phyloP scores from a whole-genome alignment of 2,888 invertebrate genomes.

The Chrysolina oricalcia region DNA sequence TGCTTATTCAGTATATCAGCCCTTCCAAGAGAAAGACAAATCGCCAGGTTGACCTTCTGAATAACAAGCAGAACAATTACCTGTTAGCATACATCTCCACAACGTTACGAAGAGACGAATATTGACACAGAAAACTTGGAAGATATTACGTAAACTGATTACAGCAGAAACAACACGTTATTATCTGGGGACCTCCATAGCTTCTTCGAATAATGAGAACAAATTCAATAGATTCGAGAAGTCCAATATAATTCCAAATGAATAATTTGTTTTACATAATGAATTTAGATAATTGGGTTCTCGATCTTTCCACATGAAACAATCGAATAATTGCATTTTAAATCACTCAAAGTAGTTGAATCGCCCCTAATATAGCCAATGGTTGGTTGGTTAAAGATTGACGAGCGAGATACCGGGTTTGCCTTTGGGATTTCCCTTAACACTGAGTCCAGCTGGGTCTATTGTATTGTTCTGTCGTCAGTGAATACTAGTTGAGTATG shows the following conservation, averaged over 20 bases:
- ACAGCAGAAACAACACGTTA: not conserved
- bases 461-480: too few species aligned
- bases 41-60: not conserved
- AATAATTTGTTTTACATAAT: not conserved
- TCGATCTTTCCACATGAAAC: not conserved
- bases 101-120: not conserved
- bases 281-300: not conserved
- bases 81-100: not conserved
- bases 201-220: not conserved
- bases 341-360: too few species aligned
- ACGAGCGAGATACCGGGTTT: too few species aligned
- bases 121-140: not conserved
- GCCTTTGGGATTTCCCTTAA: too few species aligned
- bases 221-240: not conserved
- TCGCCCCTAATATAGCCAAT: too few species aligned
- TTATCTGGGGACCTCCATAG: not conserved
- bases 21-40: not conserved
- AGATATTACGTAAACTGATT: not conserved
- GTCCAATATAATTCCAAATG: not conserved
- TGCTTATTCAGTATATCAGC: too few species aligned
- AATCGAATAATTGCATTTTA: too few species aligned
- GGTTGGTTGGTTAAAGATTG: too few species aligned
- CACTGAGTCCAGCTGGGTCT: too few species aligned
- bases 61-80: not conserved
- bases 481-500: too few species aligned